Conservation (phyloP, 1,140 invertebrate genomes). For the Calephelis virginiensis region DNA sequence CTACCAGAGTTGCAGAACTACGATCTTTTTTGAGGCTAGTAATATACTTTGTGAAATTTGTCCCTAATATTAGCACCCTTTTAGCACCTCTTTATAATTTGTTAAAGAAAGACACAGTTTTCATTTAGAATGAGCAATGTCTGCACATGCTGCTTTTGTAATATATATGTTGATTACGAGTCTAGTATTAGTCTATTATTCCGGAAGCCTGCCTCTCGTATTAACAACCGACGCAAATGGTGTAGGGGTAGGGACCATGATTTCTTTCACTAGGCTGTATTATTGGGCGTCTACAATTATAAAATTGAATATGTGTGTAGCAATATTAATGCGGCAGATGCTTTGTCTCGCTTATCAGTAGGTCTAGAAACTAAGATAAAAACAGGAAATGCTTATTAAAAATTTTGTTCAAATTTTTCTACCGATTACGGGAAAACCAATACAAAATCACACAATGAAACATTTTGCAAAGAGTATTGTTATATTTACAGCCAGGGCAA, state of each 20-base stretch:
- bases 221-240: constrained; percentile 36
- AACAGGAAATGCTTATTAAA: constrained; percentile 29
- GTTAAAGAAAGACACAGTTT: constrained; percentile 24
- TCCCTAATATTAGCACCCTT: constrained; percentile 23
- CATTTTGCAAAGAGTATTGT: constrained; percentile 16
- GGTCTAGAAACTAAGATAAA: not conserved
- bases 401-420: constrained; percentile 36
- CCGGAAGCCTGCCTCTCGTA: constrained; percentile 23
- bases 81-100: constrained; percentile 27
- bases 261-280: constrained; percentile 26
- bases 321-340: constrained; percentile 17
- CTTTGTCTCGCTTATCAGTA: constrained; percentile 2
- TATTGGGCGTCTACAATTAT: constrained; percentile 23
- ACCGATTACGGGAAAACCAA: constrained; percentile 24
- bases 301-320: constrained; percentile 23
- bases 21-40: constrained; percentile 27
- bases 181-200: constrained; percentile 26
- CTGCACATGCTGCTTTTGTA: constrained; percentile 15
- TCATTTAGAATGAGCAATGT: constrained; percentile 19
- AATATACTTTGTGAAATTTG: constrained; percentile 30
- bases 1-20: constrained; percentile 26
- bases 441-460: constrained; percentile 11
- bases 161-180: constrained; percentile 22
- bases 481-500: constrained; percentile 27
- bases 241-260: constrained; percentile 13